These are phyloP conservation scores for Diarsia mendica DNA, from an alignment of 2,888 invertebrate genomes.

Conservation along the genomic window DNA sequence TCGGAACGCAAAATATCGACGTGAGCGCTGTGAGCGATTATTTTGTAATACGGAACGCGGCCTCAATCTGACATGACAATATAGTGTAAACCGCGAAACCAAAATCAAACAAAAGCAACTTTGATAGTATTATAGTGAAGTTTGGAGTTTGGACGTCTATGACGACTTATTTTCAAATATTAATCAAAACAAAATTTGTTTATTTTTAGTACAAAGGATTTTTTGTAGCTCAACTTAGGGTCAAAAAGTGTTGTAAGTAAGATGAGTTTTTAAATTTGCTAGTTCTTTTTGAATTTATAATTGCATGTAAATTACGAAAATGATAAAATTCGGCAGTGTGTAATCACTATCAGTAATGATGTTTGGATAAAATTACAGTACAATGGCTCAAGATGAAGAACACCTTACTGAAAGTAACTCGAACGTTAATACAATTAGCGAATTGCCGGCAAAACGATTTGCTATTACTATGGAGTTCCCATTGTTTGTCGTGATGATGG, in stretches of 20 bases:
- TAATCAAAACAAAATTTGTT: background rate
- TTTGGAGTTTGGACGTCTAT: too few species aligned
- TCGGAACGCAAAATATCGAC: too few species aligned
- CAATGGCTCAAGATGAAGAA: constrained; percentile 81
- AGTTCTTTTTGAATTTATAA: background rate
- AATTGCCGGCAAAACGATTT: constrained; percentile 75
- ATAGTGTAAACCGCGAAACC: too few species aligned
- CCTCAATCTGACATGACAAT: too few species aligned
- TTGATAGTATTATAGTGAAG: too few species aligned
- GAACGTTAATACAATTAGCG: constrained; percentile 73
- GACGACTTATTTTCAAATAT: background rate
- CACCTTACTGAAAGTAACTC: constrained; percentile 71
- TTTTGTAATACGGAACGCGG: too few species aligned
- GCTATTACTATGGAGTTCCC: constrained; percentile 84
- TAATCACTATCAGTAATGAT: constrained; percentile 9
- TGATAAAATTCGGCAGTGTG: constrained; percentile 21
- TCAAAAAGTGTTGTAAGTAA: background rate
- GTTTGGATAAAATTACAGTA: constrained; percentile 35
- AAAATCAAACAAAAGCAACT: too few species aligned
- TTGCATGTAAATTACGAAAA: background rate
- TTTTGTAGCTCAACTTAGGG: background rate
- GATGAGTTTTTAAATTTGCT: background rate
- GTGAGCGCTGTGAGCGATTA: too few species aligned
- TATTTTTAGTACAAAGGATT: background rate
- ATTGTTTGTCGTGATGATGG: constrained; percentile 82